Evolutionary conservation across 2,888 invertebrate species (phyloP), one percentile per base, ranked within the genome.

Genomic region (Nymphalis polychloros): DNA sequence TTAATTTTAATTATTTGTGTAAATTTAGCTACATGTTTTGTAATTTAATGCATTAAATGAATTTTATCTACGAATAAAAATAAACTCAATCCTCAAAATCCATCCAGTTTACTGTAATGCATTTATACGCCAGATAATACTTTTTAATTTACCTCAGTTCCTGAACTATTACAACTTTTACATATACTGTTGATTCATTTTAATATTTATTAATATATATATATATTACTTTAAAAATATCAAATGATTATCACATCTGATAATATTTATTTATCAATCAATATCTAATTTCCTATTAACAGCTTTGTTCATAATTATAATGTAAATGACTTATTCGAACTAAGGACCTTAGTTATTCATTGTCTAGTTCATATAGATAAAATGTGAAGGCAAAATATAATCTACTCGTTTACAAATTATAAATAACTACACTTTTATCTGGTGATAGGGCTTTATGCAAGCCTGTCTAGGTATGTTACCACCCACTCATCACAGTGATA

Each of bases 211-310:
- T 6, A 31, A 31, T 31, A 31, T 47, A 49, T 31, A 31, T 47
- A 49, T 60, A 41, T 63, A 57, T 64, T 63, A 60, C 27, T 62
- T 65, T 31, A 46, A 31, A 61, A 59, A 35, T 63, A 70, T 65
- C 23, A 64, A 46, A 31, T 55, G 67, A 69, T 72, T 57, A 66
- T 67, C 31, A 64, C 55, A 27, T 35, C 20, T 10, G 68, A 67
- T 69, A 69, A 64, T 8, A 59, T 64, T 67, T 5, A 16, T 35
- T 66, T 72, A 72, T 69, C 67, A 47, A 35, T 63, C 49, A 27
- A 49, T 60, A 69, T 63, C 59, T 48, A 67, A 50, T 64, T 63
- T 67, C 52, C 49, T 53, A 47, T 47, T 31, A 63, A 62, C 19
- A 53, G 68, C 41, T 53, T 68, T 59, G 62, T 67, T 52, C 61